Base-by-base conservation (phyloP, 2,113 vertebrate genomes). In the Ageneiosus marmoratus region DNA sequence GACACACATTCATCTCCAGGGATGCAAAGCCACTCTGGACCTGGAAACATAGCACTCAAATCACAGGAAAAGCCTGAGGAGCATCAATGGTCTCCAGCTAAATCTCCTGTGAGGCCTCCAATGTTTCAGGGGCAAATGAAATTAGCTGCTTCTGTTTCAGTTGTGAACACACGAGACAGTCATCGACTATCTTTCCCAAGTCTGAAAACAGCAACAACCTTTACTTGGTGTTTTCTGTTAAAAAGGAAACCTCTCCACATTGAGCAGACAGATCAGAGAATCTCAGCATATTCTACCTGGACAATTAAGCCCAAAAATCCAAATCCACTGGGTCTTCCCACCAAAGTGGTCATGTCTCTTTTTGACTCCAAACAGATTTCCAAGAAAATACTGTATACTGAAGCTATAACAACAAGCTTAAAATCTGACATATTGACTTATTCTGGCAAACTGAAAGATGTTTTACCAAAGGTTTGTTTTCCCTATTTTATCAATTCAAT, bases 151-250 rank as follows among this genome's bases (percentile, higher is more conserved):
- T 91, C 93, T 1, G 86, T 95, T 78, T 91, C 96, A 9, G 85
- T 90, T 0, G 86, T 94, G 34, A 95, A 92, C 44, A 87, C 90
- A 0, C 93, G 93, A 53, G 96, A 98, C 80, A 86, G 91, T 1
- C 96, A 96, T 56, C 95, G 93, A 1, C 83, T 94, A 51, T 94
- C 96, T 1, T 98, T 98, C 84, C 96, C 97, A 56, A 98, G 97
- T 89, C 93, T 99, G 85, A 99, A 99, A 90, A 99, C 97, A 0
- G 88, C 96, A 12, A 99, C 98, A 0, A 97, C 94, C 50, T 98
- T 96, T 78, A 98, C 97, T 0, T 99, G 98, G 98, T 99, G 98
- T 94, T 99, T 96, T 44, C 90, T 99, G 27, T 92, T 95, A 90
- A 97, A 96, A 91, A 95, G 95, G 85, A 98, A 95, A 88, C 92